A percentile compares a stretch with the other conserved stretches of the same genome.
These are phyloP conservation scores for Meda fulgida DNA, from an alignment of 2,797 vertebrate genomes.

Conservation along the genomic window DNA sequence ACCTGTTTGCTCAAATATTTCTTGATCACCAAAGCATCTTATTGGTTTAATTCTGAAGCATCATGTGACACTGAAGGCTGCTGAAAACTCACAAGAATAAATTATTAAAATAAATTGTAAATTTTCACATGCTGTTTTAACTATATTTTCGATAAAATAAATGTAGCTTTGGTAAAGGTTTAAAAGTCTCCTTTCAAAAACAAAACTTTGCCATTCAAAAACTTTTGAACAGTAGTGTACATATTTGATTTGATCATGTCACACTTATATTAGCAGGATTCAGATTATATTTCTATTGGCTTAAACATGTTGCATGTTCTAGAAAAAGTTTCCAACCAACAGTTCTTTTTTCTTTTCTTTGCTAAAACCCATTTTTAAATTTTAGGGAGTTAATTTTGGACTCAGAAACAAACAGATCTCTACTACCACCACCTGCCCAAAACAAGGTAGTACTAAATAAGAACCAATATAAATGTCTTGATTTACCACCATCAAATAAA, in stretches of 20 bases:
- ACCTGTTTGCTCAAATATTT: neutral
- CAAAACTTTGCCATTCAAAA: neutral
- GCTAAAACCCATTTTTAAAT: neutral
- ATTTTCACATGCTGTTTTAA: neutral
- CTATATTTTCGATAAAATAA: neutral
- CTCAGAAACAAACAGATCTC: neutral
- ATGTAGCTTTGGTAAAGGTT: neutral
- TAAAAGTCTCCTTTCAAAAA: neutral
- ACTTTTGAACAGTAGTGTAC: neutral
- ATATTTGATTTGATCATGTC: neutral
- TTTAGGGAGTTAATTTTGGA: neutral
- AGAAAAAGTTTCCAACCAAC: neutral
- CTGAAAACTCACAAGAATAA: neutral
- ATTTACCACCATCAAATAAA: neutral
- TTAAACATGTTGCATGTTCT: too few species aligned
- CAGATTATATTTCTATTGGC: neutral
- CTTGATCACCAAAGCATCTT: neutral
- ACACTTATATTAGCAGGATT: neutral
- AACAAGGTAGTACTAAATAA: neutral
- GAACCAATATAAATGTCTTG: neutral
- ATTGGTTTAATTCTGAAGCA: neutral
- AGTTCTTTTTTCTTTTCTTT: neutral
- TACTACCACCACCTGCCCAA: conserved; percentile 37
- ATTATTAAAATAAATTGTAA: neutral
- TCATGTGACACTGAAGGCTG: neutral